Percentiles rank a stretch among this genome's conserved stretches.
Conservation (phyloP, 2,797 vertebrate species). For the Tauraco hartlaubi region DNA sequence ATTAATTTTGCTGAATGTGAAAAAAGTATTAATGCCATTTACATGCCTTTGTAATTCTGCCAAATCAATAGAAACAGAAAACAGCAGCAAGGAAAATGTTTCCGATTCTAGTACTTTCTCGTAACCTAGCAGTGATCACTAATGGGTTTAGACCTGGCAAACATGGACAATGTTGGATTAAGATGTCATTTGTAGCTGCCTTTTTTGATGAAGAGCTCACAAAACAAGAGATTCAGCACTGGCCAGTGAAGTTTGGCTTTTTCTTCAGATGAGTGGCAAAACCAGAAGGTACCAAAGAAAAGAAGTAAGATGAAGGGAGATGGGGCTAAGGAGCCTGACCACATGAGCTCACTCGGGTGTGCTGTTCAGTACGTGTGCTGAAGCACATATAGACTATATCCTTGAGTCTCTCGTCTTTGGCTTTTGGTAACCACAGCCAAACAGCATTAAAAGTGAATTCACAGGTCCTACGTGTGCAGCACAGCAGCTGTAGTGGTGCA, state of each 20-base stretch:
- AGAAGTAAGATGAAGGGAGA: no score
- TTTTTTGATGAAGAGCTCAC: not conserved
- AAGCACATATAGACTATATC: accelerated
- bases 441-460: not conserved
- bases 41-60: not conserved
- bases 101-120: not conserved
- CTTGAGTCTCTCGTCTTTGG: not conserved
- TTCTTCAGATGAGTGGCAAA: not conserved
- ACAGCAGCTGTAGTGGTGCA: not conserved
- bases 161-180: not conserved
- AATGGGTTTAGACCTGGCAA: not conserved
- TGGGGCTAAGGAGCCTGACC: not conserved
- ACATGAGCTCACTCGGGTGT: accelerated
- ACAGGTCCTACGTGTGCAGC: not conserved
- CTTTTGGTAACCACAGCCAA: not conserved
- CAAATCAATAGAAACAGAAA: not conserved
- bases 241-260: not conserved
- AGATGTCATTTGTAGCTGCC: not conserved
- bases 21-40: not conserved
- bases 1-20: not conserved
- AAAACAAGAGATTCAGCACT: not conserved
- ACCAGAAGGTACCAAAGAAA: not conserved
- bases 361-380: accelerated
- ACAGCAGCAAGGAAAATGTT: not conserved
- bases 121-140: not conserved